These are phyloP conservation scores for Lithophane semibrunnea DNA, from an alignment of 2,888 invertebrate genomes.

Conservation along the genomic window DNA sequence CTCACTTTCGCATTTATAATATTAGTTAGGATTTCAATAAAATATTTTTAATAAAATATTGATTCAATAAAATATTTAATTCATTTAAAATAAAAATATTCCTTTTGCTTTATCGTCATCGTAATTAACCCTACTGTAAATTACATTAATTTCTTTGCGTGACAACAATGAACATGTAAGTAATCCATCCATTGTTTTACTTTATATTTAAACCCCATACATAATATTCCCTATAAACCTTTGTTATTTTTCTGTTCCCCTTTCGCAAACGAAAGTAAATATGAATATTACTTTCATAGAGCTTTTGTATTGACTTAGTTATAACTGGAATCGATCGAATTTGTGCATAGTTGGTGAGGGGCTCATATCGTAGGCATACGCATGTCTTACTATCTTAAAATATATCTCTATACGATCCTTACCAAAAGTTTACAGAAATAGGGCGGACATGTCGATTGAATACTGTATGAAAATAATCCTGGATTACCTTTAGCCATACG, in stretches of 20 bases:
- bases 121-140: not conserved
- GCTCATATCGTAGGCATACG: not conserved
- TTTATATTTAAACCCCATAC: not conserved
- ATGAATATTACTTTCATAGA: slow-evolving; percentile 4
- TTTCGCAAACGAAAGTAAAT: slow-evolving; percentile 1
- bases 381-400: not conserved
- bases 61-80: not conserved
- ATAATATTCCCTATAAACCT: not conserved
- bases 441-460: not conserved
- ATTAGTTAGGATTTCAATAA: not conserved
- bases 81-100: not conserved
- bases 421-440: slow-evolving; percentile 3
- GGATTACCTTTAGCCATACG: not conserved
- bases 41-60: no score
- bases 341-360: slow-evolving; percentile 4
- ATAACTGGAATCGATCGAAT: not conserved
- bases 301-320: not conserved
- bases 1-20: no score
- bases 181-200: not conserved
- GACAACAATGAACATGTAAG: no score
- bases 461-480: not conserved
- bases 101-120: not conserved
- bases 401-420: no score
- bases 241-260: not conserved
- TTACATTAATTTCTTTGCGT: no score